These are phyloP conservation scores for Sminthopsis crassicaudata DNA, from an alignment of 2,113 vertebrate species.

Conservation along the genomic window DNA sequence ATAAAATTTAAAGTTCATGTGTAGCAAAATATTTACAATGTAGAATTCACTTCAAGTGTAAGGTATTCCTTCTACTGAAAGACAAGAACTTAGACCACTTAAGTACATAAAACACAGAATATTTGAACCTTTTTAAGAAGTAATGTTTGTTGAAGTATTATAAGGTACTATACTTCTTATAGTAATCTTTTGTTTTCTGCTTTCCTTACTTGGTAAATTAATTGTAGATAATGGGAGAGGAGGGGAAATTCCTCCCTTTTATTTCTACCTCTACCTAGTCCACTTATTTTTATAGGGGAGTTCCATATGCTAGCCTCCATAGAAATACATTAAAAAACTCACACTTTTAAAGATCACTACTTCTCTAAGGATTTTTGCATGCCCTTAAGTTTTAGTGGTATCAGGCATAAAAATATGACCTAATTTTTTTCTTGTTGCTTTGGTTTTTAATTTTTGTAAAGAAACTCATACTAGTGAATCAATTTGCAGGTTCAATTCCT, in stretches of 20 bases:
- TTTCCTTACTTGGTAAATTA: conserved; percentile 17
- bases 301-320: background rate
- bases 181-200: conserved; percentile 8
- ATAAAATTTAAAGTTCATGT: background rate
- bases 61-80: background rate
- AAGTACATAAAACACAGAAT: background rate
- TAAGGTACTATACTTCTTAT: background rate
- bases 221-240: background rate
- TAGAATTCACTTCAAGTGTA: background rate
- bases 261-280: background rate
- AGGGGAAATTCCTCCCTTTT: background rate
- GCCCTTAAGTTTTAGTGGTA: background rate
- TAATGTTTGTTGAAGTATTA: background rate
- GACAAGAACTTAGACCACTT: background rate
- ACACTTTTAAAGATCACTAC: background rate
- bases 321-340: background rate
- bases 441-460: background rate
- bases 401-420: background rate
- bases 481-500: background rate
- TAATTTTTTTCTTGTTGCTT: background rate
- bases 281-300: background rate
- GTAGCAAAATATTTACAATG: background rate
- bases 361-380: conserved; percentile 36
- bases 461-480: background rate
- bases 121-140: conserved; percentile 19